Percentiles rank a stretch among this genome's conserved stretches.
Evolutionary conservation across 2,888 invertebrate genomes (phyloP).

Genomic region (Parnassius glacialis): DNA sequence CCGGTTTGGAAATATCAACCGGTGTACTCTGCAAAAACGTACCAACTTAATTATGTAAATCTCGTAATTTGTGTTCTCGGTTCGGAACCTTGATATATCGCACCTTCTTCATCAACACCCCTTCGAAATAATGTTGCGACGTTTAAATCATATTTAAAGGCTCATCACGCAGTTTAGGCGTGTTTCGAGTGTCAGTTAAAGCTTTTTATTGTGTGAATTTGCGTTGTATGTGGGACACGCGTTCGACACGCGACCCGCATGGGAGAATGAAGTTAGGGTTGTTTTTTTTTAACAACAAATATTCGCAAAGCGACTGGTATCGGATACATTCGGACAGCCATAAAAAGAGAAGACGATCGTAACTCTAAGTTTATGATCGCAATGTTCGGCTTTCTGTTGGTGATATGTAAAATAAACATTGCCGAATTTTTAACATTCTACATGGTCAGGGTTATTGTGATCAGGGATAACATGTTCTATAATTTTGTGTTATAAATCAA

Average conservation of each 20-base stretch:
- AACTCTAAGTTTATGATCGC: constrained; percentile 29
- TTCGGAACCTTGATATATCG: constrained; percentile 57
- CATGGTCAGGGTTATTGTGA: constrained; percentile 8
- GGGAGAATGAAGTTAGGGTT: constrained; percentile 39
- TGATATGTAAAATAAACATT: constrained; percentile 18
- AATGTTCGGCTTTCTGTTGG: constrained; percentile 21
- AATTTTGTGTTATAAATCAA: constrained; percentile 11
- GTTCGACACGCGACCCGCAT: constrained; percentile 75
- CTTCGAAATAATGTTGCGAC: constrained; percentile 37
- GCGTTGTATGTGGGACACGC: constrained; percentile 75
- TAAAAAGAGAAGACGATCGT: constrained; percentile 29
- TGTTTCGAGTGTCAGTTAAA: constrained; percentile 58
- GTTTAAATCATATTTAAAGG: constrained; percentile 39
- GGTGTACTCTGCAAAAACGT: constrained; percentile 51
- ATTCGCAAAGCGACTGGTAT: constrained; percentile 55
- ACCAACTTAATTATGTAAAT: constrained; percentile 60
- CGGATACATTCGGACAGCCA: constrained; percentile 38
- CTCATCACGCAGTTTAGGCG: constrained; percentile 50
- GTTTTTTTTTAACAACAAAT: constrained; percentile 48
- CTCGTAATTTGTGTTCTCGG: constrained; percentile 44
- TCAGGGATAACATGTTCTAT: constrained; percentile 9
- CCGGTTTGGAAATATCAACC: constrained; percentile 72
- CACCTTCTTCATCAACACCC: constrained; percentile 60
- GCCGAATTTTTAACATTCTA: constrained; percentile 18
- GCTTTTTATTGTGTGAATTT: constrained; percentile 64